Conservation (phyloP, 2,797 vertebrate genomes). For the Sebastes steindachneri region DNA sequence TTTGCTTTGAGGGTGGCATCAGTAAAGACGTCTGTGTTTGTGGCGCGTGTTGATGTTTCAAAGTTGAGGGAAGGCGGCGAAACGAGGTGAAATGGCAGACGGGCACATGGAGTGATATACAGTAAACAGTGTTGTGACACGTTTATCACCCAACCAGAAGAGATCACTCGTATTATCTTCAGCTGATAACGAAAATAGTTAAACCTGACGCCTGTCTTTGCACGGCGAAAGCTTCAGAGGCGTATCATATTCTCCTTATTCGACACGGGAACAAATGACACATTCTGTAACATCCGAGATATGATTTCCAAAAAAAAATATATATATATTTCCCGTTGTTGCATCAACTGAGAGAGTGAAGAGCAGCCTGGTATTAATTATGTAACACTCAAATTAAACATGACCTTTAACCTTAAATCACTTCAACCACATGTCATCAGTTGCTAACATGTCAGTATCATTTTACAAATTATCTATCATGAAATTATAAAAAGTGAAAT, state of each 20-base stretch:
- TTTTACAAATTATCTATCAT: not conserved
- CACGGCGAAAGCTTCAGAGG: not conserved
- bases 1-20: not conserved
- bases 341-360: not conserved
- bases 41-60: not conserved
- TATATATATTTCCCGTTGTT: not conserved
- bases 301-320: not conserved
- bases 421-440: not conserved
- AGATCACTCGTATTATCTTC: conserved; percentile 30
- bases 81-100: conserved; percentile 15
- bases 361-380: not conserved
- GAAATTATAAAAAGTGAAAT: not conserved
- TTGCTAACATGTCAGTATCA: not conserved
- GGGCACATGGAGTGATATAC: conserved; percentile 1
- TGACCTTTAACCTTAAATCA: not conserved
- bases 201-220: not conserved
- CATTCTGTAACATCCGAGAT: not conserved
- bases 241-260: not conserved
- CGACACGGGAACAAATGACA: not conserved
- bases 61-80: not conserved
- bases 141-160: not conserved
- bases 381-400: not conserved
- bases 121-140: conserved; percentile 20
- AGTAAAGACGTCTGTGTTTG: not conserved
- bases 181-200: conserved; percentile 15